Conservation (phyloP, 2,797 vertebrate species). For the Sylvilagus floridanus region DNA sequence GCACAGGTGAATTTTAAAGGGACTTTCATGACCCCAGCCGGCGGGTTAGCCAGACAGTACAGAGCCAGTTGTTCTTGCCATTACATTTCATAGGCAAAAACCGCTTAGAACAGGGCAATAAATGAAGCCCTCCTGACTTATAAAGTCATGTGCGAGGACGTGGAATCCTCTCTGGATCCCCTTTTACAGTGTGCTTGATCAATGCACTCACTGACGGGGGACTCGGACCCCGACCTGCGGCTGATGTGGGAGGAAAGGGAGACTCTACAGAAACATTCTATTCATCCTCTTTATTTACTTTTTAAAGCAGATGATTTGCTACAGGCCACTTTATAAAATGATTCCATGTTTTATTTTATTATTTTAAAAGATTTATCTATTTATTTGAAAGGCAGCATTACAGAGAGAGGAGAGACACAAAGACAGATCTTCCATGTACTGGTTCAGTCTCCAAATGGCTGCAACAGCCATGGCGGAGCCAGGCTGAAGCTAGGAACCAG, state of each 20-base stretch:
- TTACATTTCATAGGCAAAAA: conserved; percentile 18
- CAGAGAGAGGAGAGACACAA: too few species aligned
- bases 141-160: conserved; percentile 45
- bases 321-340: too few species aligned
- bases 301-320: too few species aligned
- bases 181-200: conserved; percentile 21
- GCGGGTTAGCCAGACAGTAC: background rate
- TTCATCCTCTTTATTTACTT: background rate
- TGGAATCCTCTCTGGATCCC: conserved; percentile 5
- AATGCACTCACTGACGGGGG: background rate
- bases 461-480: too few species aligned
- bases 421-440: too few species aligned
- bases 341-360: too few species aligned
- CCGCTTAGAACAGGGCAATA: background rate
- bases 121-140: conserved; percentile 50
- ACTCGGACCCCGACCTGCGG: background rate
- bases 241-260: background rate
- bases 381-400: too few species aligned
- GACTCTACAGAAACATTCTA: background rate
- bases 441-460: too few species aligned
- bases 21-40: background rate
- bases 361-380: too few species aligned
- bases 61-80: background rate
- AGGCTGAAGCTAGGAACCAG: too few species aligned
- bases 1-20: conserved; percentile 61